Evolutionary conservation across 2,888 invertebrate species (phyloP), one percentile per base, ranked within the genome.

Genomic region (Acanthosepion esculentum): DNA sequence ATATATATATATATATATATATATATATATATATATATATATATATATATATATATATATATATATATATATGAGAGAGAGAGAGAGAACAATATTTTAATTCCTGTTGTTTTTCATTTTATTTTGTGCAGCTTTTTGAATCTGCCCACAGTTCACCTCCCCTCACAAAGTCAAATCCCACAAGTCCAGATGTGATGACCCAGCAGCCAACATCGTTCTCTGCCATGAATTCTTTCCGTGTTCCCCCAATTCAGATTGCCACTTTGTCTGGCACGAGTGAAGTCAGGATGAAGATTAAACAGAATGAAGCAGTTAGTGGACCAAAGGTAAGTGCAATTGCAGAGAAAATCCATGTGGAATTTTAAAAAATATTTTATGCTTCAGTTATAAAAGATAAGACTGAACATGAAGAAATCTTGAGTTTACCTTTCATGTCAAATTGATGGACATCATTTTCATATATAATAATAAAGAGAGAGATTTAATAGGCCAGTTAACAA

Each of bases 281-380:
- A 96, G 97, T 99, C 95, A 98, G 98, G 94, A 97, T 99, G 26
- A 98, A 98, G 97, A 97, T 99, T 95, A 99, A 99, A 97, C 98
- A 99, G 97, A 98, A 98, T 0, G 98, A 99, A 97, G 98, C 98
- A 95, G 98, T 98, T 1, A 98, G 98, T 94, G 99, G 99, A 0
- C 99, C 99, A 59, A 99, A 99, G 98, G 98, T 98, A 96, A 96
- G 53, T 53, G 15, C 18, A 50, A 53, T 48, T 4, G 12, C 12
- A 78, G 33, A 78, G n/a, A 10, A 78, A 78, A 7, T 20, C 23
- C 59, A 59, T 23, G 23, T 59, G 0, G 59, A 20, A 41, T 41
- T 41, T 41, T 41, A 3, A 2, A 41, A 41, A 2, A 41, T 41
- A 41, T 41, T 59, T 59, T 59, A 20, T 6, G 20, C 23, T 59